Conservation (phyloP, 2,113 vertebrate genomes). For the Micromys minutus region DNA sequence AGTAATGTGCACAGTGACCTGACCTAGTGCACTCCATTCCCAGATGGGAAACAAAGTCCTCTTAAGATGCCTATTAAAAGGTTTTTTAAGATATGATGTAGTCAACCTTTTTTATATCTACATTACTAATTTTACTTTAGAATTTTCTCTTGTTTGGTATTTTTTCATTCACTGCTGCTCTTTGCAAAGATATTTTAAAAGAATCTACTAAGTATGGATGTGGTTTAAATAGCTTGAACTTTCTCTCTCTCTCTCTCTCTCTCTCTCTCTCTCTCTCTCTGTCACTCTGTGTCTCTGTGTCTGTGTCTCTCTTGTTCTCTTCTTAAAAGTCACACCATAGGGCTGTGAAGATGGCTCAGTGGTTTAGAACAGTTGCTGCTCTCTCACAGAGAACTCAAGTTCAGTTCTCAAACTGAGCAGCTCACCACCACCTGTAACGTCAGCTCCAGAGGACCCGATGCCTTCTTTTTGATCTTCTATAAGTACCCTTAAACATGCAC, state of each 20-base stretch:
- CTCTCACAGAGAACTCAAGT: not conserved
- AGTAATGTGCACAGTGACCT: not conserved
- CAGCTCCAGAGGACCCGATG: not conserved
- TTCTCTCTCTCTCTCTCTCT: not conserved
- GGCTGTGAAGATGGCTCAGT: not conserved
- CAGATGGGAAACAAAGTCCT: not conserved
- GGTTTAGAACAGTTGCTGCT: not conserved
- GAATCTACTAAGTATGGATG: not conserved
- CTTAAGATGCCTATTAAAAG: not conserved
- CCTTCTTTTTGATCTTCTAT: not conserved
- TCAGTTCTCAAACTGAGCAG: not conserved
- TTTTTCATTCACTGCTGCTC: constrained; percentile 24
- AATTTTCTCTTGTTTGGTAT: constrained; percentile 7
- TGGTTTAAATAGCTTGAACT: constrained; percentile 56
- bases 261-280: not conserved
- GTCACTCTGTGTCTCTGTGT: too few relatives aligned
- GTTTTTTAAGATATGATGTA: constrained; percentile 9
- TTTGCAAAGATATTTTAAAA: constrained; percentile 55
- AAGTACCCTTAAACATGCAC: not conserved
- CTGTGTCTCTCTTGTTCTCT: not conserved
- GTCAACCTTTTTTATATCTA: constrained; percentile 9
- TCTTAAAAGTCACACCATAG: not conserved
- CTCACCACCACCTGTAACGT: not conserved
- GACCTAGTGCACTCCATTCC: not conserved
- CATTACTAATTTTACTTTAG: constrained; percentile 15